These are phyloP conservation scores for Todus mexicanus DNA, from an alignment of 2,797 vertebrate species.

Conservation along the genomic window DNA sequence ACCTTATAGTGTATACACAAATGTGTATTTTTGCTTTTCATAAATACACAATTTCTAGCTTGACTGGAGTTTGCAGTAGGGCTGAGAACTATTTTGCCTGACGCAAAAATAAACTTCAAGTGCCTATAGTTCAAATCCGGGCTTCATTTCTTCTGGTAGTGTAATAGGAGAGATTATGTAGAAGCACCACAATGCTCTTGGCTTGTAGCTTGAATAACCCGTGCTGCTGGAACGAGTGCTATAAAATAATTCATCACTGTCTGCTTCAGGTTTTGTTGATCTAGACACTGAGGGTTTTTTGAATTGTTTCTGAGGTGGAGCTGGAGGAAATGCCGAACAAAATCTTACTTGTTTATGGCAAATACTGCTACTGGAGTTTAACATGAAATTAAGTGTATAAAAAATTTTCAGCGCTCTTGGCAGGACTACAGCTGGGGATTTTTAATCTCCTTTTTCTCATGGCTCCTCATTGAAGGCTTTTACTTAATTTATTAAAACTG, in stretches of 20 bases:
- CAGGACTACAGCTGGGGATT: background rate
- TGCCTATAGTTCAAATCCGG: background rate
- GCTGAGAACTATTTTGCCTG: background rate
- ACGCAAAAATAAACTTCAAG: background rate
- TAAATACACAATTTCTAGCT: background rate
- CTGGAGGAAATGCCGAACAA: background rate
- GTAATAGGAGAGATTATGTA: background rate
- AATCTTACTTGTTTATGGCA: background rate
- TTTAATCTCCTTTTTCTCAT: background rate
- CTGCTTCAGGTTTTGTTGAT: background rate
- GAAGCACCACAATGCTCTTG: background rate
- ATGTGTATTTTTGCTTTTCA: background rate
- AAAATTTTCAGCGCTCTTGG: background rate
- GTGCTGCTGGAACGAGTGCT: background rate
- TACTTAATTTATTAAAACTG: slow-evolving; percentile 7
- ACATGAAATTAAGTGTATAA: background rate
- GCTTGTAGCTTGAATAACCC: background rate
- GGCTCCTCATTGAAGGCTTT: slow-evolving; percentile 19
- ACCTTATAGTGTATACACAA: background rate
- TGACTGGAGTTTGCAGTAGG: background rate
- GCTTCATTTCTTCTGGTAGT: background rate
- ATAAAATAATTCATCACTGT: background rate
- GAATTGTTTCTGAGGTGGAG: background rate
- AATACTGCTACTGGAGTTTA: background rate
- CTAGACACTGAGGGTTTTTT: background rate